Evolutionary conservation across 2,113 vertebrate species (phyloP), one percentile per base, ranked within the genome.

Genomic region (Grammomys dolichurus): DNA sequence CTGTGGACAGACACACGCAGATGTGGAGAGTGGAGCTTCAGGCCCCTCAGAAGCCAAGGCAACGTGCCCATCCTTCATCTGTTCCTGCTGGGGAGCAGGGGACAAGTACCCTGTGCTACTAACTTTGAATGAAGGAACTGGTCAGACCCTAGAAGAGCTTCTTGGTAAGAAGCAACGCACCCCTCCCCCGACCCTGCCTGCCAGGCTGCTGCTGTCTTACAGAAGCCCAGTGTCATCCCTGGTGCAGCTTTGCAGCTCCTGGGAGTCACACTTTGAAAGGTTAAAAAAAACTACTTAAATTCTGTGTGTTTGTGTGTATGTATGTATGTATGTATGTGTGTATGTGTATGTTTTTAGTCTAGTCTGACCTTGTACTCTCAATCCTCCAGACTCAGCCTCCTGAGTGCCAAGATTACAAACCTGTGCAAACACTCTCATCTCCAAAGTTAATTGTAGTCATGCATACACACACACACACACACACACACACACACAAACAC

Each of bases 41-140:
- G 0, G 56, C 20, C 33, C 31, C 31, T 43, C 56, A 31, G 72
- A 70, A 65, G 46, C 20, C 56, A 7, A 13, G 22, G 31, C 4
- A 1, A 12, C 46, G 67, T 31, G 43, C 20, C 19, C 7, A 5
- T 51, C 11, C 22, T 90, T 26, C 58, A 13, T 48, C 78, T n/a
- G 20, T 77, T 54, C 51, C 3, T 0, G 0, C 72, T 2, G 3
- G 31, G 60, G 36, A 17, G 17, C 36, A 22, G 17, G 20, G 40
- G 7, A 13, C 36, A 81, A 54, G 31, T 24, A 9, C 8, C 20
- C 1, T 0, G 36, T 33, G 73, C 17, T 33, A 20, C 69, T 22
- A 89, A 0, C 63, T 76, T 19, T 69, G 24, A 17, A 36, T 13
- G 43, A 65, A 86, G 90, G 60, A 73, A 36, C 13, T 1, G 33